phyloP scores from a whole-genome alignment of 2,888 invertebrate genomes.

The Coenonympha glycerion region DNA sequence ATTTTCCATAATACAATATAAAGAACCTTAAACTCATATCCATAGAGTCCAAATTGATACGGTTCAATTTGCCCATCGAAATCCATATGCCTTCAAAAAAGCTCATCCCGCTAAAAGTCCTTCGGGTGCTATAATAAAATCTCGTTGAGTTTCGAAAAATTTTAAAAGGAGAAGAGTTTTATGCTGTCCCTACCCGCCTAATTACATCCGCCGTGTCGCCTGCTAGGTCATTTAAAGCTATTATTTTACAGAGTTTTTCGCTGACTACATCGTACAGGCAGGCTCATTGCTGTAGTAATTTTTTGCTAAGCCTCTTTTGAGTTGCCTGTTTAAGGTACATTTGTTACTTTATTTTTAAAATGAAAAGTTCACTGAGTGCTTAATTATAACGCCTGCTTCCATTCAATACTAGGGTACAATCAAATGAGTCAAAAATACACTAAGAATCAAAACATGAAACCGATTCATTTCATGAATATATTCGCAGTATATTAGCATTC shows the following conservation, averaged over 20 bases:
- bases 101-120: slow-evolving; percentile 35
- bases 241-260: slow-evolving; percentile 32
- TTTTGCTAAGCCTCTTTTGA: background rate
- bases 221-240: slow-evolving; percentile 36
- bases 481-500: slow-evolving; percentile 11
- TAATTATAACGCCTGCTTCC: too few species aligned
- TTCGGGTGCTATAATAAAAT: slow-evolving; percentile 38
- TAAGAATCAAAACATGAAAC: slow-evolving; percentile 8
- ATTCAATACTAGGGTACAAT: too few species aligned
- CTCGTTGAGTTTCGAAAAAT: slow-evolving; percentile 34
- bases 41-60: slow-evolving; percentile 14
- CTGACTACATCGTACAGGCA: slow-evolving; percentile 23
- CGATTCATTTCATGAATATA: slow-evolving; percentile 17
- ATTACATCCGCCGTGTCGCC: slow-evolving; percentile 41
- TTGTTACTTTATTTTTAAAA: background rate
- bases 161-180: slow-evolving; percentile 34
- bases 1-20: background rate
- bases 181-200: slow-evolving; percentile 35
- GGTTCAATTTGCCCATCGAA: slow-evolving; percentile 20
- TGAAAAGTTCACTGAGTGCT: too few species aligned
- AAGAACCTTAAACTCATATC: background rate
- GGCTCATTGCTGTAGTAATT: background rate
- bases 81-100: slow-evolving; percentile 33
- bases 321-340: too few species aligned
- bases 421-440: too few species aligned